Evolutionary conservation across 2,888 invertebrate genomes (phyloP).

Genomic region (Cylloceria caligata): DNA sequence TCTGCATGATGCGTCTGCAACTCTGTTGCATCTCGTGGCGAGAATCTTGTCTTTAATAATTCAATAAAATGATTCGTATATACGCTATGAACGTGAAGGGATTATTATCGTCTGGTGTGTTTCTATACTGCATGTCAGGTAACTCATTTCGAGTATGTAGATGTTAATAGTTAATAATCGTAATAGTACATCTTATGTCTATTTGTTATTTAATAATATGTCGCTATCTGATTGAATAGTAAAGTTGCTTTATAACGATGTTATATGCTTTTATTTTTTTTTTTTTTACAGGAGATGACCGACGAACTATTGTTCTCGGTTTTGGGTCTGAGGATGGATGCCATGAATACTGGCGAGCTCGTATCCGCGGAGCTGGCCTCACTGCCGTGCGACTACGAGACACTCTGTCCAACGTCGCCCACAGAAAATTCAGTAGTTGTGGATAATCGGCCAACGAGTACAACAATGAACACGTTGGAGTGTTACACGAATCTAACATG

Average conservation of each 20-base stretch:
- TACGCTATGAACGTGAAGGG: not conserved
- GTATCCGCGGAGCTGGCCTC: conserved; percentile 71
- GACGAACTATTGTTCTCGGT: conserved; percentile 83
- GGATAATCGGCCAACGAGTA: conserved; percentile 48
- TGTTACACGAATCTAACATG: conserved; percentile 80
- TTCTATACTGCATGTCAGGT: conserved; percentile 1
- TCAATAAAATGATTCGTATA: conserved; percentile 59
- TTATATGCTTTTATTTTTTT: conserved; percentile 14
- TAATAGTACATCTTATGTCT: not conserved
- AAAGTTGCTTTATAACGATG: conserved; percentile 24
- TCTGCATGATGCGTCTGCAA: conserved; percentile 52
- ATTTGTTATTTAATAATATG: not conserved
- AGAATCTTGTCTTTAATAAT: conserved; percentile 62
- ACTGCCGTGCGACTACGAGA: conserved; percentile 76
- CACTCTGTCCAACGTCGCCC: conserved; percentile 73
- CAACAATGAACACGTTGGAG: conserved; percentile 71
- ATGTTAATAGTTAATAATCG: not conserved
- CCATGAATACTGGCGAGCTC: conserved; percentile 69
- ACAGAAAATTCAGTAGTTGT: conserved; percentile 60
- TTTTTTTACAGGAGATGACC: conserved; percentile 77
- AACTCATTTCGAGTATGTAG: conserved; percentile 21
- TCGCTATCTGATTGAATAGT: not conserved
- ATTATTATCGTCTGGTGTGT: conserved; percentile 29
- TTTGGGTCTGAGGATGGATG: conserved; percentile 77
- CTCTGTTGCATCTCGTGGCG: conserved; percentile 31